Evolutionary conservation across 2,113 vertebrate genomes (phyloP), one percentile per base, ranked within the genome.

Genomic region (Rhinoptilus africanus): DNA sequence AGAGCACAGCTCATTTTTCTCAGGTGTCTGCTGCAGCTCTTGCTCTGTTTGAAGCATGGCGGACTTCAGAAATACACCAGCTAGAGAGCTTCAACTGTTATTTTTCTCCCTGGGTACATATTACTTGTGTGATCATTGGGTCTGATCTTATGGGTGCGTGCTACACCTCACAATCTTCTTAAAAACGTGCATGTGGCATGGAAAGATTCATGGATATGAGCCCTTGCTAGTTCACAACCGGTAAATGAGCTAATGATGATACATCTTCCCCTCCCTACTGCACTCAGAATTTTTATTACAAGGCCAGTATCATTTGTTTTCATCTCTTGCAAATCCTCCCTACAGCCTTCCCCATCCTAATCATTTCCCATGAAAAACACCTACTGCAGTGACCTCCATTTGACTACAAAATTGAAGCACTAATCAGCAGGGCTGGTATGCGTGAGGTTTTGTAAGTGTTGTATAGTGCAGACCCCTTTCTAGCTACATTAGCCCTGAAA

Each of bases 161-260:
- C 83, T 87, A n/a, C 80, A 95, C 66, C 71, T 94, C 4, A 12
- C 76, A 81, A 63, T 69, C 69, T 88, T 88, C 88, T 95, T 94
- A 89, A 84, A 96, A 91, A 43, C 73, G 83, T 86, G 62, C 69
- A 75, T 73, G 69, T 24, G 5, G 73, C 4, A 2, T 83, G 88
- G 71, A 83, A 93, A 95, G 95, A 97, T 97, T 96, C 93, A 96
- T 95, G 95, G 89, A 59, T 93, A 64, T 91, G 91, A 92, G 86
- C 86, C 77, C 80, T 95, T 22, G 43, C 74, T 91, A 82, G 97
- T 94, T 97, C 95, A 87, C 94, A 96, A 94, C 86, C 41, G 23
- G 79, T 92, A 97, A 97, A 97, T 95, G 95, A 95, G 95, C 92
- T 97, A 96, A 96, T 97, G 94, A 95, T 96, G 95, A 97, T 97